phyloP scores from a whole-genome alignment of 30 jellyfish, hydroid and myxozoan species.

The Aurelia coerulea region DNA sequence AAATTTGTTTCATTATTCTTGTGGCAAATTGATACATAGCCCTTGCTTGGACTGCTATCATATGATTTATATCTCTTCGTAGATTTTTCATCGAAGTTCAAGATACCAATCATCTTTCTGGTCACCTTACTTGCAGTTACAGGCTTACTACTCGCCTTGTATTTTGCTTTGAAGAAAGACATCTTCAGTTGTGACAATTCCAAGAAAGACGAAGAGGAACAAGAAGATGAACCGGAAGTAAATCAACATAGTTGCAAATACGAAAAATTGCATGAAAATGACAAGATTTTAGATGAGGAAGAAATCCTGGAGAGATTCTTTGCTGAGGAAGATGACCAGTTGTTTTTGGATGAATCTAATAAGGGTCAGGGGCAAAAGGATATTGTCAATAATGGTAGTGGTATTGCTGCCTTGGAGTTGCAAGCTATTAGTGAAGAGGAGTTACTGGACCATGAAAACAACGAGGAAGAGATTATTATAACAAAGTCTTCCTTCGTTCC shows the following conservation, averaged over 20 bases:
- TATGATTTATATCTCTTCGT: not conserved
- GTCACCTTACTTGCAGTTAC: slow-evolving; percentile 45
- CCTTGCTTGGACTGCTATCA: too few species aligned
- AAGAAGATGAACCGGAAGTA: slow-evolving; percentile 1
- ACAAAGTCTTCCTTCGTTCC: slow-evolving; percentile 69
- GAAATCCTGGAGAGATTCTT: slow-evolving; percentile 1
- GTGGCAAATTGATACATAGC: too few species aligned
- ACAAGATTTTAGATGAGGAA: slow-evolving; percentile 4
- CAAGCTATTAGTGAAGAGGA: slow-evolving; percentile 14
- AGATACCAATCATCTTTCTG: slow-evolving; percentile 78
- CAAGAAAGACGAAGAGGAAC: slow-evolving; percentile 72
- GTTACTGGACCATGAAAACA: not conserved
- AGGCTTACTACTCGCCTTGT: slow-evolving; percentile 54
- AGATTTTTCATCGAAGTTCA: slow-evolving; percentile 68
- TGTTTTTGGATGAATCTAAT: not conserved
- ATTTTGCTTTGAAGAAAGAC: slow-evolving; percentile 69
- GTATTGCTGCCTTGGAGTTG: not conserved
- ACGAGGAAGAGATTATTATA: slow-evolving; percentile 49
- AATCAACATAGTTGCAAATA: not conserved
- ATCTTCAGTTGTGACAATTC: slow-evolving; percentile 75
- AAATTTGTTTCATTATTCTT: too few species aligned
- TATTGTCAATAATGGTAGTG: not conserved
- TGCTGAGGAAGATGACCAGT: not conserved
- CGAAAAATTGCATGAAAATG: not conserved
- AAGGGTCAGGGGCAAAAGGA: not conserved